Conservation (phyloP, 2,113 vertebrate species). For the Percina caprodes region DNA sequence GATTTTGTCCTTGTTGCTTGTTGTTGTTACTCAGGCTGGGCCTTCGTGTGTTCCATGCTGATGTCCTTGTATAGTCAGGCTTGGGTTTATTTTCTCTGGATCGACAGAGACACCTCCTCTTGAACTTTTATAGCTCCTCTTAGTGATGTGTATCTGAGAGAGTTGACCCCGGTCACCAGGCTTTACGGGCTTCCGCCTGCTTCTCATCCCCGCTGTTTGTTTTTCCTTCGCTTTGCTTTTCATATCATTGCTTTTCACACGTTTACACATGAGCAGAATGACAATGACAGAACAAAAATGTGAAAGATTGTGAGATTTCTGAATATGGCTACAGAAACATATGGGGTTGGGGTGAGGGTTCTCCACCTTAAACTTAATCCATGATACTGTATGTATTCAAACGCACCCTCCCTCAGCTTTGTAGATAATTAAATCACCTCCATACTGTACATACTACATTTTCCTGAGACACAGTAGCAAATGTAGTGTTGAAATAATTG, state of each 20-base stretch:
- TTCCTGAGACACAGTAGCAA: not conserved
- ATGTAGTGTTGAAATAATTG: not conserved
- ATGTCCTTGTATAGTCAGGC: conserved; percentile 82
- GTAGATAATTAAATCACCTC: conserved; percentile 9
- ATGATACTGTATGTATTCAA: not conserved
- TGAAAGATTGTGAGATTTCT: conserved; percentile 18
- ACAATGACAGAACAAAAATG: conserved; percentile 52
- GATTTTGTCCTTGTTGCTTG: conserved; percentile 79
- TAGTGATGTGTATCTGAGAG: conserved; percentile 82
- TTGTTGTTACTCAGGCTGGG: conserved; percentile 71
- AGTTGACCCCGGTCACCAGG: conserved; percentile 78
- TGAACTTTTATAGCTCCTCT: conserved; percentile 83
- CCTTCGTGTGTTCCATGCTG: conserved; percentile 75
- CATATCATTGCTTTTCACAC: conserved; percentile 70
- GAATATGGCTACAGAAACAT: conserved; percentile 6
- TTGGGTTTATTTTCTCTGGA: conserved; percentile 82
- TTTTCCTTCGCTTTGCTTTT: conserved; percentile 69
- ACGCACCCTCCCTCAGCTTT: not conserved
- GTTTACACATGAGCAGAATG: conserved; percentile 69
- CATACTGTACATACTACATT: not conserved
- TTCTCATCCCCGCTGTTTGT: conserved; percentile 77
- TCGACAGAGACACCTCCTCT: conserved; percentile 83
- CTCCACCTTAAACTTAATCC: not conserved
- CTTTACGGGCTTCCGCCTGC: conserved; percentile 82
- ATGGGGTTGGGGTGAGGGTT: too few species aligned